Conservation (phyloP, 2,797 vertebrate species). For the Pterois miles region DNA sequence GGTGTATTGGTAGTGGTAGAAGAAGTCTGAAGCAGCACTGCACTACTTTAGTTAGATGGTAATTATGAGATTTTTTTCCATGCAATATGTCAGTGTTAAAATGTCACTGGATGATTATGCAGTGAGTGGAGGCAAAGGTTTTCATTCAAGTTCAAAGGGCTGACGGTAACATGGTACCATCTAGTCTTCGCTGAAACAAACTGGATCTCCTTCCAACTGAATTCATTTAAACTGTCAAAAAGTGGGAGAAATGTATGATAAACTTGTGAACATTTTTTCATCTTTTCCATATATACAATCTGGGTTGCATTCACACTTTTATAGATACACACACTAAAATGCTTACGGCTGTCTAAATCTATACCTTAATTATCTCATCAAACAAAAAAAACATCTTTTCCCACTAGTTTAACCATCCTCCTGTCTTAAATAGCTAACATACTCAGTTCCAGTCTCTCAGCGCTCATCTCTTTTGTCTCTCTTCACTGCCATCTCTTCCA, state of each 20-base stretch:
- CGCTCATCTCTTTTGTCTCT: slow-evolving; percentile 37
- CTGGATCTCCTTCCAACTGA: not conserved
- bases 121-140: not conserved
- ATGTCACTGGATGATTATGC: not conserved
- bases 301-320: slow-evolving; percentile 2
- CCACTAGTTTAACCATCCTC: not conserved
- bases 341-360: slow-evolving; percentile 19
- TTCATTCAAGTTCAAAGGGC: not conserved
- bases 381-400: slow-evolving; percentile 12
- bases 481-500: slow-evolving; percentile 28
- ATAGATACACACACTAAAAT: slow-evolving; percentile 12
- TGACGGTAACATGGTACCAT: not conserved
- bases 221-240: slow-evolving; percentile 12
- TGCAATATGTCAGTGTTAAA: not conserved
- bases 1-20: too few relatives aligned
- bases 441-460: slow-evolving; percentile 3
- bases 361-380: slow-evolving; percentile 34
- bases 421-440: slow-evolving; percentile 6
- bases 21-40: too few relatives aligned
- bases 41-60: not conserved
- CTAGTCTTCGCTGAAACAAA: slow-evolving; percentile 7
- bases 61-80: not conserved
- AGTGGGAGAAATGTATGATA: not conserved
- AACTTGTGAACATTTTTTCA: slow-evolving; percentile 25
- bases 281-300: slow-evolving; percentile 6